These are phyloP conservation scores for Phortica variegata DNA, from an alignment of 1,140 invertebrate species.

Conservation along the genomic window DNA sequence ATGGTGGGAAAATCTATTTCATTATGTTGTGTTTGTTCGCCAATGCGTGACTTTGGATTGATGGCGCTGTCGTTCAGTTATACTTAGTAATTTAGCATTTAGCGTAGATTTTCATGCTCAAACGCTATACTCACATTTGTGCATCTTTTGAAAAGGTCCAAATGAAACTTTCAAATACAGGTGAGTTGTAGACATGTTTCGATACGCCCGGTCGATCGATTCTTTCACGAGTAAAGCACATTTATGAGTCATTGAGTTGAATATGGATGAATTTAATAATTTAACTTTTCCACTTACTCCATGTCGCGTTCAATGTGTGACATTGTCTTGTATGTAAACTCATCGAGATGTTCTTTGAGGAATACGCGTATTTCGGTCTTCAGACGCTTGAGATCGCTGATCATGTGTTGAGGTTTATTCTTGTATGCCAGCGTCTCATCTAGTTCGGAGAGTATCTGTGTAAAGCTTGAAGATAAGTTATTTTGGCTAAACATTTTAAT, in stretches of 20 bases:
- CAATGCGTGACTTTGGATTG: constrained; percentile 45
- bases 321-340: constrained; percentile 55
- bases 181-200: constrained; percentile 46
- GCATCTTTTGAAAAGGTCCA: constrained; percentile 56
- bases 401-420: constrained; percentile 22
- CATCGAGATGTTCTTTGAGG: constrained; percentile 46
- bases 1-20: constrained; percentile 63
- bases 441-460: constrained; percentile 46
- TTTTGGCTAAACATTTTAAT: background rate
- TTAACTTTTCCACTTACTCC: constrained; percentile 29
- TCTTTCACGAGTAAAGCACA: constrained; percentile 18
- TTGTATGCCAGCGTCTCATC: constrained; percentile 38
- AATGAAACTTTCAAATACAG: constrained; percentile 50
- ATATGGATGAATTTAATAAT: background rate
- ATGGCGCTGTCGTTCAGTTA: constrained; percentile 38
- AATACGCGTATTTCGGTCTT: constrained; percentile 48
- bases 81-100: background rate
- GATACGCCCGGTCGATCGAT: constrained; percentile 47
- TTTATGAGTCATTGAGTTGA: background rate
- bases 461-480: background rate
- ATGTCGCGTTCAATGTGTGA: constrained; percentile 55
- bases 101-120: background rate
- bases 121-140: constrained; percentile 32
- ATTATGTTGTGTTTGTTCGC: constrained; percentile 50
- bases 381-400: constrained; percentile 33